Conservation (phyloP, 2,797 vertebrate genomes). For the Bradypus variegatus region DNA sequence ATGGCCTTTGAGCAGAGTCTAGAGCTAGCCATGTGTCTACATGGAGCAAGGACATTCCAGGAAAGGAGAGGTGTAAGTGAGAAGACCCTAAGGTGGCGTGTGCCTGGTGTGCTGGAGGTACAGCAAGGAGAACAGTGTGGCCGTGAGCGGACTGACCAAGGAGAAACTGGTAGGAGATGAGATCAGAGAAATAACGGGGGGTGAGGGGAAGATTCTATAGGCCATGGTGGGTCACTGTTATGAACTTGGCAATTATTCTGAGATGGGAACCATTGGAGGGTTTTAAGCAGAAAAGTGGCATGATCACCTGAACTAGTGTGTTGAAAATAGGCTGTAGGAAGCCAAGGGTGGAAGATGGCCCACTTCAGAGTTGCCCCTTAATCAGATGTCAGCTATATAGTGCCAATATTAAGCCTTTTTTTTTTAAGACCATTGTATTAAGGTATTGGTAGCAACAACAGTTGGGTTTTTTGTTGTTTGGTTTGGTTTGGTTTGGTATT, state of each 20-base stretch:
- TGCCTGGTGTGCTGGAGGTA: neutral
- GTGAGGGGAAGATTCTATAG: neutral
- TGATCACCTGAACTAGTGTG: neutral
- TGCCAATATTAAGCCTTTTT: no score
- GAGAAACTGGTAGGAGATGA: neutral
- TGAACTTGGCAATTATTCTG: neutral
- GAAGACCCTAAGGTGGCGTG: neutral
- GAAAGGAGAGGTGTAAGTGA: neutral
- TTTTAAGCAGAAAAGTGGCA: neutral
- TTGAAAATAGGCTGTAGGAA: neutral
- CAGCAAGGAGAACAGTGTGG: neutral
- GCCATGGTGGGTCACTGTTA: neutral
- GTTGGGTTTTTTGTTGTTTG: no score
- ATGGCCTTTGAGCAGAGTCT: neutral
- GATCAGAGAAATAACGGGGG: neutral
- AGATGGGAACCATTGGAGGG: neutral
- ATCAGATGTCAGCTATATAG: no score
- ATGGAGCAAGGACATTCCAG: neutral
- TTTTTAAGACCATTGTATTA: no score
- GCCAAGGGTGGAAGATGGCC: neutral
- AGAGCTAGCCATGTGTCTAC: neutral
- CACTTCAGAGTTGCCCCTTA: no score
- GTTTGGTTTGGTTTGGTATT: no score
- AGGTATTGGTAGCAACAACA: no score
- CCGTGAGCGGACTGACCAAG: neutral